Evolutionary conservation across 2,888 invertebrate genomes (phyloP), one percentile per base, ranked within the genome.

Genomic region (Laothoe populi): DNA sequence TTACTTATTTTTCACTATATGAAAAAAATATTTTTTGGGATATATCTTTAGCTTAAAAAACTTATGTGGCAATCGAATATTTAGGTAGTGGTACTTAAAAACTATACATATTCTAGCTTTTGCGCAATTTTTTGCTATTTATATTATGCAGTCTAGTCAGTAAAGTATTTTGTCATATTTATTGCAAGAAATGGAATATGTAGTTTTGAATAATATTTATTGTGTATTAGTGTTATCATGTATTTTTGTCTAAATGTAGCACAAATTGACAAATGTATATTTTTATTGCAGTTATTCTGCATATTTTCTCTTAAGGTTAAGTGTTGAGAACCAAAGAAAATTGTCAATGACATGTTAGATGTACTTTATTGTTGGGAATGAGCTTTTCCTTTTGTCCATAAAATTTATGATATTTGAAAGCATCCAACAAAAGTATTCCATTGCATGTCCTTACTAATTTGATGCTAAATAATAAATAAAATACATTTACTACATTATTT

Each of bases 271-370:
- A 62, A n/a, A 24, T 62, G 57, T 60, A 60, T 65, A 64, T 66
- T 62, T 64, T 63, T 65, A 64, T 59, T 61, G 66, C 68, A 68
- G 66, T 63, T 66, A 42, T 68, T 64, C 65, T 68, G 68, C 68
- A 66, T 48, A 42, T 60, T 61, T 59, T 61, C 58, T 45, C 42
- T 42, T 53, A 53, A 31, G 31, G 7, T 24, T 53, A 35, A 53
- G 53, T 53, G 53, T 53, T 53, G 53, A 53, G 26, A 31, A 35
- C 53, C 53, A 53, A 53, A 53, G 35, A 53, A 49, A n/a, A 53
- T 31, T 35, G 35, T 53, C 53, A 53, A 53, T 35, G 53, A 35
- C 53, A 53, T 53, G 35, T 53, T 53, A 53, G 53, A 53, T 49
- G 26, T 49, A 49, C 53, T 19, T 35, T 24, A 48, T 26, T 53